phyloP scores from a whole-genome alignment of 2,888 invertebrate species.

The Metellina segmentata region DNA sequence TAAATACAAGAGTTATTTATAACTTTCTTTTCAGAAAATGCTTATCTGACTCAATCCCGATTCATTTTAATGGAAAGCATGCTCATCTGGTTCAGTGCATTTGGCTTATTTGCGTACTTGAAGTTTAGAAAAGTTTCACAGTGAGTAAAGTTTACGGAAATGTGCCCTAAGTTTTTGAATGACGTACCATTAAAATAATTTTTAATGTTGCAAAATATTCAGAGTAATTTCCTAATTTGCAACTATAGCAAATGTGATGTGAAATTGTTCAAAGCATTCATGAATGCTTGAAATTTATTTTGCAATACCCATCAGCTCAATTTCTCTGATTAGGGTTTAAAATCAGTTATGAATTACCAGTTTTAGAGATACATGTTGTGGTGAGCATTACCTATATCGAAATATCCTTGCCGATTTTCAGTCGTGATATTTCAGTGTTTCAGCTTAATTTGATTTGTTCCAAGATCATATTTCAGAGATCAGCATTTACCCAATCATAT shows the following conservation, averaged over 20 bases:
- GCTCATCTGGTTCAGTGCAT: conserved; percentile 91
- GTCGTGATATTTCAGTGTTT: not conserved
- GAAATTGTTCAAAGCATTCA: no score
- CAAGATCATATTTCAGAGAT: not conserved
- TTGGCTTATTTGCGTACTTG: conserved; percentile 82
- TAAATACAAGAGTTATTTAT: not conserved
- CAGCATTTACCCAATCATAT: no score
- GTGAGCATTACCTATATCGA: no score
- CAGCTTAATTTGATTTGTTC: not conserved
- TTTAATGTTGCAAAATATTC: not conserved
- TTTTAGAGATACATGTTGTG: no score
- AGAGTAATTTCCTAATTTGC: not conserved
- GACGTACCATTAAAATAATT: not conserved
- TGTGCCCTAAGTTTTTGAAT: not conserved
- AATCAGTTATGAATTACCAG: no score
- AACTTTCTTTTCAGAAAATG: conserved; percentile 87
- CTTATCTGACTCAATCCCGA: conserved; percentile 93
- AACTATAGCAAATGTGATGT: not conserved
- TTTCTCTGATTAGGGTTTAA: no score
- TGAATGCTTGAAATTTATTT: no score
- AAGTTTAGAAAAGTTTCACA: conserved; percentile 80
- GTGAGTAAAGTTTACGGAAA: not conserved
- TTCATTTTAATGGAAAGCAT: conserved; percentile 97
- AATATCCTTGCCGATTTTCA: not conserved
- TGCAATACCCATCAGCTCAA: no score